Base-by-base conservation (phyloP, 2,113 vertebrate species). In the Scomber japonicus region DNA sequence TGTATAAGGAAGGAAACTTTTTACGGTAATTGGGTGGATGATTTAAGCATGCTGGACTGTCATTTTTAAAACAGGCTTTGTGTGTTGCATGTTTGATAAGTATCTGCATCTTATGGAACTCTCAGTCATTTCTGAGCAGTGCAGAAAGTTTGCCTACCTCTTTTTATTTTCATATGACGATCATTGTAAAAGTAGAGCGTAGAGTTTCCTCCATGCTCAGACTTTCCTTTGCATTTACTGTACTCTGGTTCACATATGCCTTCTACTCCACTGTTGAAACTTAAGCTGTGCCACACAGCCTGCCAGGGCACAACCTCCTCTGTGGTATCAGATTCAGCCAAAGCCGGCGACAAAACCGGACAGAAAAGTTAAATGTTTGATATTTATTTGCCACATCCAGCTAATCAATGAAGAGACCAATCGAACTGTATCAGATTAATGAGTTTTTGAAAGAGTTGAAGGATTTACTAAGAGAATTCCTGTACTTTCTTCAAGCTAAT, bases 181-280 rank as follows among this genome's bases (percentile, higher is more conserved):
- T 89, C 79, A 90, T 83, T 72, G 71, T 74, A 67, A 59, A 72
- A 86, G 73, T 66, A 55, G 79, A 82, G 85, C 21, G 49, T 48
- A 79, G 76, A 65, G 60, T 81, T 79, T 76, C 54, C 77, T 71
- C 51, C 67, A 30, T 73, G 69, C 80, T 71, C 82, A 21, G 64
- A 56, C 64, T 82, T 71, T 86, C 82, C 70, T 88, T 82, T 75
- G 82, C 69, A 80, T 71, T 54, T 49, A 81, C 61, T 66, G 31
- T 78, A 64, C 76, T 85, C 80, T 78, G 78, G 83, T 85, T 90
- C 88, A 91, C 89, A 24, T 78, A 75, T 90, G 92, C 92, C 90
- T 91, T 93, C 61, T 24, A 63, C 50, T 69, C 76, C 55, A 61
- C 75, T 69, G 72, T 76, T 80, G 35, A 5, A 81, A 62, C 59